phyloP scores from a whole-genome alignment of 1,140 invertebrate genomes.

The Oppia nitens region DNA sequence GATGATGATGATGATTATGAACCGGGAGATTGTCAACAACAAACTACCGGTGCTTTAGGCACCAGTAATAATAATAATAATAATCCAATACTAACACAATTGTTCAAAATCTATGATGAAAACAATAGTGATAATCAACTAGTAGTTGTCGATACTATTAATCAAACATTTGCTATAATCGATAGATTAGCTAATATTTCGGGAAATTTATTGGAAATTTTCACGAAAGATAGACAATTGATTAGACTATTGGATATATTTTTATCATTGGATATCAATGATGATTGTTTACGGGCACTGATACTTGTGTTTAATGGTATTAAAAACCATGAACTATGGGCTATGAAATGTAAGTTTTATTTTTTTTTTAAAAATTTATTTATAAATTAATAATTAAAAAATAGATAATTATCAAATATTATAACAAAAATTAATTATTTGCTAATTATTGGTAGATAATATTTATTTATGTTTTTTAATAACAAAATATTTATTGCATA shows the following conservation, averaged over 20 bases:
- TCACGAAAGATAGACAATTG: neutral
- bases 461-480: neutral
- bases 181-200: neutral
- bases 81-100: too few species aligned
- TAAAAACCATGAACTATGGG: constrained; percentile 2
- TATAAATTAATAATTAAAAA: neutral
- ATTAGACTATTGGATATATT: neutral
- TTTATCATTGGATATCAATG: neutral
- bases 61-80: too few species aligned
- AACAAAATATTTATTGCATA: neutral
- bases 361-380: neutral
- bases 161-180: neutral
- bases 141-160: neutral
- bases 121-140: too few species aligned
- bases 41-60: too few species aligned
- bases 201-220: neutral
- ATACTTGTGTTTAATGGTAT: neutral
- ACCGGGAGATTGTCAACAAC: too few species aligned
- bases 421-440: neutral
- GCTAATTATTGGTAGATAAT: neutral
- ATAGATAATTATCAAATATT: neutral
- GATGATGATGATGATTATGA: too few species aligned
- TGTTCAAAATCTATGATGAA: too few species aligned
- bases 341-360: constrained; percentile 6
- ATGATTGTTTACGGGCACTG: constrained; percentile 2